Evolutionary conservation across 2,888 invertebrate species (phyloP).

Genomic region (Zygaena filipendulae): DNA sequence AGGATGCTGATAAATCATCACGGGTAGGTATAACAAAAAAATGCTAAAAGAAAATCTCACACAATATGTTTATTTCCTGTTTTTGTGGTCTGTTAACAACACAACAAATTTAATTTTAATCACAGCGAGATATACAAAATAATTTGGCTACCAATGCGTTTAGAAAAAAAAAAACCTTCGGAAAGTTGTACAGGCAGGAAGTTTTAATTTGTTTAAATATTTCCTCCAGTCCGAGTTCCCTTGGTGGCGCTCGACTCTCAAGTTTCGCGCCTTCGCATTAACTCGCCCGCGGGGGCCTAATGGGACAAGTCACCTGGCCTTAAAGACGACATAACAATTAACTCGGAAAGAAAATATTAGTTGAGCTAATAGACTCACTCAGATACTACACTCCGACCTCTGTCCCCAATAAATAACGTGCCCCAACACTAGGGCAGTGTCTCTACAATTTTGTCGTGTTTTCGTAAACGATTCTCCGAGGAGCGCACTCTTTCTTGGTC

Average conservation of each 20-base stretch:
- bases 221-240: slow-evolving; percentile 41
- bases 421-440: slow-evolving; percentile 43
- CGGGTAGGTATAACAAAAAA: too few species aligned
- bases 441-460: slow-evolving; percentile 56
- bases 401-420: slow-evolving; percentile 54
- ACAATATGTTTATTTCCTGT: too few species aligned
- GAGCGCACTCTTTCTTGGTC: slow-evolving; percentile 34
- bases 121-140: too few species aligned
- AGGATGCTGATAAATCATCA: too few species aligned
- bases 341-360: slow-evolving; percentile 64
- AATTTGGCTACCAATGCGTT: too few species aligned
- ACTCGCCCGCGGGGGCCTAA: slow-evolving; percentile 49
- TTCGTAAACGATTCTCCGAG: slow-evolving; percentile 52
- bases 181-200: slow-evolving; percentile 55
- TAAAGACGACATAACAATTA: slow-evolving; percentile 65
- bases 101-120: too few species aligned
- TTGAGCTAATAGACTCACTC: slow-evolving; percentile 59
- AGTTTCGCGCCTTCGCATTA: slow-evolving; percentile 50
- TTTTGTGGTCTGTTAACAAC: too few species aligned
- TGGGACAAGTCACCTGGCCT: slow-evolving; percentile 62
- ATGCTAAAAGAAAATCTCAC: too few species aligned
- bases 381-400: slow-evolving; percentile 53
- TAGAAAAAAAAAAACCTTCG: too few species aligned
- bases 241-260: slow-evolving; percentile 39
- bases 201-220: slow-evolving; percentile 67